Evolutionary conservation across 2,113 vertebrate genomes (phyloP).

Genomic region (Chlamydotis undulata): DNA sequence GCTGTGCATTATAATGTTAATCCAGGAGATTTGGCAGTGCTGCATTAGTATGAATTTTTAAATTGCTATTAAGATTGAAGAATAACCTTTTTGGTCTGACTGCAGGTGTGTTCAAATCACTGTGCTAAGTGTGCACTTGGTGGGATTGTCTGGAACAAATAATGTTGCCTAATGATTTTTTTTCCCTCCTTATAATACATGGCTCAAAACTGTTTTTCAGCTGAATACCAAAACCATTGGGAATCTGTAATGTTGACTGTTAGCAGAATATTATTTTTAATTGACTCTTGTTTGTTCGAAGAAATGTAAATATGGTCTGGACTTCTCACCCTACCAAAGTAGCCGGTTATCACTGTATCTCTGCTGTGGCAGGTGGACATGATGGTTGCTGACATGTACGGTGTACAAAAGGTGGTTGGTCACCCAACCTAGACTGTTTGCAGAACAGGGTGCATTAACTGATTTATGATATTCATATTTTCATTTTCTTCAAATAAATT

Average conservation of each 20-base stretch:
- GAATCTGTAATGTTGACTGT: background rate
- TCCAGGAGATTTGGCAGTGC: background rate
- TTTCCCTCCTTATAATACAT: background rate
- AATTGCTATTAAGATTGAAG: constrained; percentile 26
- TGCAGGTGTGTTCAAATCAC: constrained; percentile 8
- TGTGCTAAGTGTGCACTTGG: background rate
- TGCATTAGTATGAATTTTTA: constrained; percentile 1
- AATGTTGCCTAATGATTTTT: background rate
- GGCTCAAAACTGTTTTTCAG: background rate
- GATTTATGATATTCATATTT: background rate
- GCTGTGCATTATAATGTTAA: background rate
- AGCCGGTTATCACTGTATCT: background rate
- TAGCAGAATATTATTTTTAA: background rate
- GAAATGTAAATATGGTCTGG: background rate
- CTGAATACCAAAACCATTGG: background rate
- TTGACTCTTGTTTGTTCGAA: background rate
- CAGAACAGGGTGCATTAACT: background rate
- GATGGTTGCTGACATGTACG: background rate
- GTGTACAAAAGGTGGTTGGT: background rate
- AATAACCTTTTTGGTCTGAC: background rate
- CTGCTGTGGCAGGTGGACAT: rapidly evolving
- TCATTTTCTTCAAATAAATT: background rate
- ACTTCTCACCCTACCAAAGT: background rate
- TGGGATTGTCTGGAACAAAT: background rate
- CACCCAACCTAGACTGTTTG: background rate